Conservation (phyloP, 2,888 invertebrate species). For the Epicampocera succincta region DNA sequence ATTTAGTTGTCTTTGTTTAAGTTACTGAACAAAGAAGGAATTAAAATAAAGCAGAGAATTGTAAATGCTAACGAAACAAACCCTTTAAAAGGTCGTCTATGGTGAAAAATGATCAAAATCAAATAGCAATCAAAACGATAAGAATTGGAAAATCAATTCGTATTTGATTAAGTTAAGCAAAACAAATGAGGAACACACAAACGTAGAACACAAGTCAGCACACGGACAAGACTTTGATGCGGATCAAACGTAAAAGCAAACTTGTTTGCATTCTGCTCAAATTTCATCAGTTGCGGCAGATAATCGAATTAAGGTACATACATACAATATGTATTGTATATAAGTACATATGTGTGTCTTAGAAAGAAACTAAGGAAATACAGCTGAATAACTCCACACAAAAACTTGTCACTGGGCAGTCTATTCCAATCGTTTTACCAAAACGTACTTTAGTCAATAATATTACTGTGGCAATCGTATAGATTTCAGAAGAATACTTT, state of each 20-base stretch:
- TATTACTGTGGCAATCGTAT: no score
- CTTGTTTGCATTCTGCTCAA: conserved; percentile 27
- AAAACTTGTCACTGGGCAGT: no score
- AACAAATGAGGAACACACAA: no score
- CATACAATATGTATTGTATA: no score
- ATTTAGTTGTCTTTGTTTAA: conserved; percentile 39
- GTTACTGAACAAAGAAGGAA: background rate
- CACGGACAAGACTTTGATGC: background rate
- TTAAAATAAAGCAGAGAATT: conserved; percentile 15
- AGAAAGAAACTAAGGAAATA: no score
- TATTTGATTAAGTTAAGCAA: conserved; percentile 33
- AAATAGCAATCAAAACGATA: conserved; percentile 65
- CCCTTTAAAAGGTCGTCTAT: conserved; percentile 57
- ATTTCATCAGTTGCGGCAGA: background rate
- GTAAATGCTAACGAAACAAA: conserved; percentile 22
- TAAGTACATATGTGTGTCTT: no score
- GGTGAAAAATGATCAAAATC: conserved; percentile 68
- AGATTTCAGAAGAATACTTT: no score
- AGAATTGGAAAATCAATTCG: conserved; percentile 60
- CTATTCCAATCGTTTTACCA: no score
- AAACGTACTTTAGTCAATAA: no score
- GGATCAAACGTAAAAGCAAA: conserved; percentile 3
- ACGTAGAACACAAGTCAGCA: background rate
- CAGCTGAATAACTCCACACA: no score
- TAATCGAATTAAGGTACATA: conserved; percentile 35